Conservation (phyloP, 2,113 vertebrate species). For the Hemicordylus capensis region DNA sequence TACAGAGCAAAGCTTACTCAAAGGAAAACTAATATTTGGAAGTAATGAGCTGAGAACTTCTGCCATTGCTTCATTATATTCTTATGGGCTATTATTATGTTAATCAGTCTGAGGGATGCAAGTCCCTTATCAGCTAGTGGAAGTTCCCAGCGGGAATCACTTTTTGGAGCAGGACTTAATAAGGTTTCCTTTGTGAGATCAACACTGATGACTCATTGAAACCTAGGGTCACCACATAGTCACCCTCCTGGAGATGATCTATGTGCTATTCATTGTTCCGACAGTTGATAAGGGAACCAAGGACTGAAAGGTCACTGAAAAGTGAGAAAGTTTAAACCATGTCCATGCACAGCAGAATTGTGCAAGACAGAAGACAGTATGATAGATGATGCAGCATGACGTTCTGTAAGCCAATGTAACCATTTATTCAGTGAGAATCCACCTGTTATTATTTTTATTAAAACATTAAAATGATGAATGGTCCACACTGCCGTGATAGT, state of each 20-base stretch:
- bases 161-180: not conserved
- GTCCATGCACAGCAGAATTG: not conserved
- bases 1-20: not conserved
- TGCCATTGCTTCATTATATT: constrained; percentile 12
- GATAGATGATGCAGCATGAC: not conserved
- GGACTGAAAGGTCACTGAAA: constrained; percentile 4
- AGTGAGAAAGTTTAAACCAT: not conserved
- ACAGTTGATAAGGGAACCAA: not conserved
- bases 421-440: not conserved
- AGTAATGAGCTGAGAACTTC: constrained; percentile 25
- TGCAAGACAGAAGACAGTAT: not conserved
- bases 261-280: constrained; percentile 29
- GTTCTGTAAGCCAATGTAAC: not conserved
- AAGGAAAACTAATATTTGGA: constrained; percentile 37
- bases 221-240: constrained; percentile 21
- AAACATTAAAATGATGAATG: constrained; percentile 12
- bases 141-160: constrained; percentile 23
- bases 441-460: not conserved
- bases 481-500: not conserved
- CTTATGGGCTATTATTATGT: not conserved
- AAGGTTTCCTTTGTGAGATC: not conserved
- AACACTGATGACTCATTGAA: constrained; percentile 11
- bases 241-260: not conserved
- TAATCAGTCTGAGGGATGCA: rapidly evolving
- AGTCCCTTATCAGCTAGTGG: not conserved